phyloP scores from a whole-genome alignment of 1,140 invertebrate genomes.

The Bombus affinis region DNA sequence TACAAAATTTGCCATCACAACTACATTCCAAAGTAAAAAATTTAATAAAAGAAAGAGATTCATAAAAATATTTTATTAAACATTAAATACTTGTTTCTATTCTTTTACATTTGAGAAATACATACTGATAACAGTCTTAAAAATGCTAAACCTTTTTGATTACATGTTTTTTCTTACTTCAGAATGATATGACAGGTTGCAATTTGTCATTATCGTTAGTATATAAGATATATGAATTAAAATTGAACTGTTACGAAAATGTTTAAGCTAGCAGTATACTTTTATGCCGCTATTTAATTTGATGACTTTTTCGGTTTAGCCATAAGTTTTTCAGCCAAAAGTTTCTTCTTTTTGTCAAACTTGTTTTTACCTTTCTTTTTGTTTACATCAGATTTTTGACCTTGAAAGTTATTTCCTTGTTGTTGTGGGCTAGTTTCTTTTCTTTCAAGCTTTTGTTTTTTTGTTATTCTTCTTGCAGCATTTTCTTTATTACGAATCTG shows the following conservation, averaged over 20 bases:
- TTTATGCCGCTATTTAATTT: slow-evolving; percentile 50
- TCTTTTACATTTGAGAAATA: slow-evolving; percentile 46
- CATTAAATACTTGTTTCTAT: slow-evolving; percentile 8
- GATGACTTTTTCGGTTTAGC: slow-evolving; percentile 67
- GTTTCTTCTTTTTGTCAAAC: slow-evolving; percentile 74
- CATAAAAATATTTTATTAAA: slow-evolving; percentile 36
- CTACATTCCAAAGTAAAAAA: slow-evolving; percentile 80
- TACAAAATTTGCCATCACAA: slow-evolving; percentile 86
- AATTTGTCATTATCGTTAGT: neutral
- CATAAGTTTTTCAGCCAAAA: slow-evolving; percentile 72
- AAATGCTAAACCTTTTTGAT: slow-evolving; percentile 1
- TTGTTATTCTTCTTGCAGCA: slow-evolving; percentile 55
- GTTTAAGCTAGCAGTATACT: slow-evolving; percentile 25
- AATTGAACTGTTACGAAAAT: slow-evolving; percentile 27
- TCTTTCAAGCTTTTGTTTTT: slow-evolving; percentile 50
- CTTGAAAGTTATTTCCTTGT: slow-evolving; percentile 65
- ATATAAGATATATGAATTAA: neutral
- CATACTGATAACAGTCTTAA: neutral
- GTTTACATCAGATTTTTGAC: slow-evolving; percentile 72
- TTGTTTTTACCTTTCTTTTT: slow-evolving; percentile 74
- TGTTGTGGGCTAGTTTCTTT: slow-evolving; percentile 66
- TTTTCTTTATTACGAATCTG: slow-evolving; percentile 54
- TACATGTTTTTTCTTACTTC: neutral
- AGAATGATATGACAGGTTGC: neutral
- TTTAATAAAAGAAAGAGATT: slow-evolving; percentile 41